phyloP scores from a whole-genome alignment of 2,113 vertebrate genomes.

The Chloroceryle aenea region DNA sequence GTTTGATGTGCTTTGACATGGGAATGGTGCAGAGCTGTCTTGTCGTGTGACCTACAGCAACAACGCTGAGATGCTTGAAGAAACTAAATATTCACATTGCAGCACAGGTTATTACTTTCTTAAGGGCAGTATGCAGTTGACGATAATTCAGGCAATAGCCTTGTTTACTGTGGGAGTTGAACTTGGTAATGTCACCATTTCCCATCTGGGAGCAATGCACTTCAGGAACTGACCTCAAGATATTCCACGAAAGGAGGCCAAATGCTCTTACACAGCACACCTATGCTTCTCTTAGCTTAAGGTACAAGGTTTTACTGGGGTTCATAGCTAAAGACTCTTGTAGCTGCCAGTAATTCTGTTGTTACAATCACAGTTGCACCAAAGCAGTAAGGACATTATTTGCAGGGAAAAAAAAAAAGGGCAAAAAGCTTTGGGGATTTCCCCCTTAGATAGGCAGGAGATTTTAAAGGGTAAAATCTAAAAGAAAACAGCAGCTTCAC shows the following conservation, averaged over 20 bases:
- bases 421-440: neutral
- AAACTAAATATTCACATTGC: neutral
- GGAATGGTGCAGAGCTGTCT: neutral
- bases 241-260: slow-evolving; percentile 63
- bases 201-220: slow-evolving; percentile 28
- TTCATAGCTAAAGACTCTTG: neutral
- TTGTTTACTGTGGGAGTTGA: slow-evolving; percentile 20
- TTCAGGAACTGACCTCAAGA: slow-evolving; percentile 54
- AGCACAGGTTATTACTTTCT: neutral
- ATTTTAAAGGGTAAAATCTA: neutral
- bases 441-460: neutral
- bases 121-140: neutral
- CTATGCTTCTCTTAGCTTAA: slow-evolving; percentile 57
- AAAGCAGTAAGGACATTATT: neutral
- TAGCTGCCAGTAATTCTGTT: neutral
- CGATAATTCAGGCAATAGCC: neutral
- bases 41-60: neutral
- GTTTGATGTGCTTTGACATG: neutral
- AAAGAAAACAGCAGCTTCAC: neutral
- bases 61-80: neutral
- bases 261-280: slow-evolving; percentile 59
- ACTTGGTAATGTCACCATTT: neutral
- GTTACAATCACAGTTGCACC: neutral
- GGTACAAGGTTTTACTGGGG: neutral
- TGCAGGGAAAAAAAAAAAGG: neutral